phyloP scores from a whole-genome alignment of 2,113 vertebrate species.

The Anhinga rufa region DNA sequence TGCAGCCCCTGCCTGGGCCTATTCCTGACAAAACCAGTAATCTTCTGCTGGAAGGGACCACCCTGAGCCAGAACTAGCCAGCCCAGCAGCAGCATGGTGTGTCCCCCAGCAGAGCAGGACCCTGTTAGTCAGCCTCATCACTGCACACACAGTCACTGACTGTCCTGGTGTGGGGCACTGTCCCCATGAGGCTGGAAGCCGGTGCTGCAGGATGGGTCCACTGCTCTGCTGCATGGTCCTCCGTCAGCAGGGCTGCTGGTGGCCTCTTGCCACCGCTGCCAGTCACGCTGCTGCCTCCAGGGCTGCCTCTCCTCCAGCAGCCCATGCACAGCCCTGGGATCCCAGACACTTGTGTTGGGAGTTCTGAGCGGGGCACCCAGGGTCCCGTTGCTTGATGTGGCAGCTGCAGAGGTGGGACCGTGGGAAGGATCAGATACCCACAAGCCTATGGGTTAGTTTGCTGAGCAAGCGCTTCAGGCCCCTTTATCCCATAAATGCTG shows the following conservation, averaged over 20 bases:
- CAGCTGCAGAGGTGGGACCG: background rate
- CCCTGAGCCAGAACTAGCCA: background rate
- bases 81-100: fast-evolving
- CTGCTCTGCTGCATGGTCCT: background rate
- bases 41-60: background rate
- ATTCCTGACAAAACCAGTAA: background rate
- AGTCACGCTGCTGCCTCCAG: slow-evolving; percentile 67
- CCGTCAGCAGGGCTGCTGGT: background rate
- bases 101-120: background rate
- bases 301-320: slow-evolving; percentile 76
- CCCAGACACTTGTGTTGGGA: slow-evolving; percentile 70
- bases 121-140: fast-evolving
- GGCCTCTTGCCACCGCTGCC: too few species aligned
- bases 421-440: background rate
- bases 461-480: background rate
- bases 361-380: slow-evolving; percentile 73
- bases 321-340: slow-evolving; percentile 64
- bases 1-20: background rate
- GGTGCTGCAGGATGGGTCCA: fast-evolving
- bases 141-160: fast-evolving
- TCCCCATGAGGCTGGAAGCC: background rate
- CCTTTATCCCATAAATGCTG: background rate
- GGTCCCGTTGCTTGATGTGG: slow-evolving; percentile 26
- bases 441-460: background rate
- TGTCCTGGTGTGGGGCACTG: too few species aligned